Percentiles rank a stretch among this genome's conserved stretches.
Evolutionary conservation across 2,797 vertebrate genomes (phyloP).

Genomic region (Acipenser transmontanus): DNA sequence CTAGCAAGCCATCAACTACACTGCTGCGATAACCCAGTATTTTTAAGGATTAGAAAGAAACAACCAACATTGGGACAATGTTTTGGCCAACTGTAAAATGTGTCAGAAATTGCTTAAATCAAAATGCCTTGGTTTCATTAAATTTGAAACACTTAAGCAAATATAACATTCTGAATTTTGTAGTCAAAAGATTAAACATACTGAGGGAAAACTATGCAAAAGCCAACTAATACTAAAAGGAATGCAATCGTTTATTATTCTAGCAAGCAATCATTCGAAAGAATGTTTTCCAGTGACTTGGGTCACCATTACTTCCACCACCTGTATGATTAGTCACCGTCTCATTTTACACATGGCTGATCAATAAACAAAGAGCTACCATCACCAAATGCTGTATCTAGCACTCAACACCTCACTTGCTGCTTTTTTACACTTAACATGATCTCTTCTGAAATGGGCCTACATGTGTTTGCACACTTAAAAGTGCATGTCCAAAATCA

Average conservation of each 20-base stretch:
- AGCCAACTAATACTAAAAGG: not conserved
- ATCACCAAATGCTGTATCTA: not conserved
- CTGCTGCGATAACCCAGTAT: too few species aligned
- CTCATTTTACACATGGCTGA: constrained; percentile 11
- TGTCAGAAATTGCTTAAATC: too few species aligned
- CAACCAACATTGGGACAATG: too few species aligned
- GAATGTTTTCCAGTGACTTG: not conserved
- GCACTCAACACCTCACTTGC: not conserved
- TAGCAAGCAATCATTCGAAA: not conserved
- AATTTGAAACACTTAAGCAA: too few species aligned
- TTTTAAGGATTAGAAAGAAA: too few species aligned
- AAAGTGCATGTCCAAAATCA: not conserved
- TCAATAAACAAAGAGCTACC: constrained; percentile 13
- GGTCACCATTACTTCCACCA: not conserved
- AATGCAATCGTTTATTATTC: not conserved
- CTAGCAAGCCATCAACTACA: not conserved
- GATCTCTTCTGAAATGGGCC: not conserved
- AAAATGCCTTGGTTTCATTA: too few species aligned
- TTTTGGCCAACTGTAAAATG: too few species aligned
- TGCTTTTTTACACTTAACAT: constrained; percentile 5
- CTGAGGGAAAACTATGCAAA: too few species aligned
- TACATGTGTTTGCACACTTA: constrained; percentile 4
- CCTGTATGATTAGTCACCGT: not conserved
- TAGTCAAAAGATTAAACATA: too few species aligned
- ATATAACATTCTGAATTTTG: too few species aligned